These are phyloP conservation scores for Lordiphosa collinella DNA, from an alignment of 1,140 invertebrate genomes.

Conservation along the genomic window DNA sequence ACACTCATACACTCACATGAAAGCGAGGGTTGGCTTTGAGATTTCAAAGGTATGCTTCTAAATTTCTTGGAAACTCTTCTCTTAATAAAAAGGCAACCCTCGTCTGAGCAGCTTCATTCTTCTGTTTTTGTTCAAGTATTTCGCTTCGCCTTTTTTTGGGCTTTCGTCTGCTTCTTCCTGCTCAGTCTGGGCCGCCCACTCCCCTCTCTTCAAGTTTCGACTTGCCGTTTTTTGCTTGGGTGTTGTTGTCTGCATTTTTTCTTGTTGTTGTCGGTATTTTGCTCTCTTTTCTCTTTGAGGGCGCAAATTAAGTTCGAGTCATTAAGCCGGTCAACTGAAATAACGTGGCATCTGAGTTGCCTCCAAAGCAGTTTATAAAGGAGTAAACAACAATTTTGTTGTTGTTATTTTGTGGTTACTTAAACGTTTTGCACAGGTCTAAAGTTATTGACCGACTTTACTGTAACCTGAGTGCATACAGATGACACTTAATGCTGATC, in stretches of 20 bases:
- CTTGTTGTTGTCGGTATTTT: conserved; percentile 1
- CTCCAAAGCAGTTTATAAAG: conserved; percentile 35
- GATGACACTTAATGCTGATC: conserved; percentile 55
- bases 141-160: conserved; percentile 38
- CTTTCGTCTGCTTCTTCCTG: conserved; percentile 40
- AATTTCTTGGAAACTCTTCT: too few relatives aligned
- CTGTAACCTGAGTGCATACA: conserved; percentile 50
- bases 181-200: conserved; percentile 44
- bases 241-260: conserved; percentile 69
- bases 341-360: conserved; percentile 49
- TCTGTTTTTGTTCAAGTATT: conserved; percentile 50
- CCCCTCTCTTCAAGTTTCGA: conserved; percentile 1
- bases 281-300: conserved; percentile 28
- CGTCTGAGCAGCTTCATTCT: conserved; percentile 39
- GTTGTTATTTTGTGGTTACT: conserved; percentile 48
- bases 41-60: too few relatives aligned
- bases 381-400: conserved; percentile 41
- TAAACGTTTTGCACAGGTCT: conserved; percentile 51
- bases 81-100: too few relatives aligned
- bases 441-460: conserved; percentile 72
- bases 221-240: conserved; percentile 34
- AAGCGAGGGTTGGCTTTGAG: too few relatives aligned
- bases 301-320: conserved; percentile 72
- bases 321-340: conserved; percentile 64
- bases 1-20: conserved; percentile 13